Base-by-base conservation (phyloP, 2,113 vertebrate genomes). In the Myocastor coypus region DNA sequence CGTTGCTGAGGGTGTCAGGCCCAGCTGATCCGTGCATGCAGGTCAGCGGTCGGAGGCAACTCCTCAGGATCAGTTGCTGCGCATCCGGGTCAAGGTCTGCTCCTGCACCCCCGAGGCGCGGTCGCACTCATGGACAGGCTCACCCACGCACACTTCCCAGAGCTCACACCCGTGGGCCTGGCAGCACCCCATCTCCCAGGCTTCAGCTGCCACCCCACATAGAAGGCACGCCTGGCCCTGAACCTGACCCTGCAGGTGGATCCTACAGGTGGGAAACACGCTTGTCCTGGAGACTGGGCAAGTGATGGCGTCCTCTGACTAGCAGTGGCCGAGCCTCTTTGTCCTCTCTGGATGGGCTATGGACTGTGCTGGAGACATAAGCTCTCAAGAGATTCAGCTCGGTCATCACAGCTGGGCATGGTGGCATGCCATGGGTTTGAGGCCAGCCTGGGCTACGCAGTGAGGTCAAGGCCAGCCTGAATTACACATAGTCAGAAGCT, bases 181-280 rank as follows among this genome's bases (percentile, higher is more conserved):
- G 34, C 66, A 37, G 0, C 40, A 77, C 68, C 42, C 69, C n/a
- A 13, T 91, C 30, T 22, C 61, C 77, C 81, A 37, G 55, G 77
- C 6, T 57, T 3, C 20, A 8, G n/a, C 91, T 50, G 66, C 75
- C 89, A 91, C 59, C 17, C 50, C 86, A 87, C 30, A 80, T 28
- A 10, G 69, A 91, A 8, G 28, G 61, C 13, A 12, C 50, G 8
- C 37, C 30, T 50, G 57, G n/a, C 14, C 34, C 46, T 20, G 55
- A 13, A 2, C 81, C 59, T 7, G 59, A 20, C n/a, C 81, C 20
- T 30, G 1, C 6, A 13, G 34, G 28, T 57, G 20, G 87, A 82
- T 46, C 40, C 0, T 0, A 3, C 0, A 6, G 1, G 28, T 20
- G 22, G 78, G 64, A 28, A 26, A 34, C 7, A 57, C 64, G 37